These are phyloP conservation scores for Acleris emargana DNA, from an alignment of 2,888 invertebrate species.

Conservation along the genomic window DNA sequence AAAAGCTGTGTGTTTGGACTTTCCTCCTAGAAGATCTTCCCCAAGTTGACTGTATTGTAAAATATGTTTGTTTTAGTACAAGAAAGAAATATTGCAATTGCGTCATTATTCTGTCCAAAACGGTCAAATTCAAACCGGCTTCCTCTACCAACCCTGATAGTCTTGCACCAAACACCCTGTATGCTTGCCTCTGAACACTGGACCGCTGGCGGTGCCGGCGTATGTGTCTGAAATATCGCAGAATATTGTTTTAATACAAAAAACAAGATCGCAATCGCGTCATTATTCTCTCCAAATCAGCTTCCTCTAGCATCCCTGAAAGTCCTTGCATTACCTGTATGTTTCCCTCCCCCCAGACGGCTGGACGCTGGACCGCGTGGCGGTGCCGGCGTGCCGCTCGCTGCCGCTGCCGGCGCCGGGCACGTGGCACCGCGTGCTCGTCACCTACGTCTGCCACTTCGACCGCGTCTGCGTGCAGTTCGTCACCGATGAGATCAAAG, in stretches of 20 bases:
- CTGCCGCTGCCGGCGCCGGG: conserved; percentile 62
- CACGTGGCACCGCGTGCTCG: conserved; percentile 56
- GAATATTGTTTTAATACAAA: too few relatives aligned
- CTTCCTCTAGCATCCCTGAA: too few relatives aligned
- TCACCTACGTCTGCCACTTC: conserved; percentile 66
- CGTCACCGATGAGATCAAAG: conserved; percentile 41
- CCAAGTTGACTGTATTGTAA: too few relatives aligned
- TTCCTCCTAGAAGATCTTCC: too few relatives aligned
- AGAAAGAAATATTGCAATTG: too few relatives aligned
- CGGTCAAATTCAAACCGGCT: too few relatives aligned
- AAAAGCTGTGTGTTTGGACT: too few relatives aligned
- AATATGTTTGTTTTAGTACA: too few relatives aligned
- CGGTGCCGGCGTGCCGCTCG: conserved; percentile 51
- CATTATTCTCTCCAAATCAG: too few relatives aligned
- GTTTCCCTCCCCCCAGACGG: conserved; percentile 57
- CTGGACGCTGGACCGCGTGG: conserved; percentile 70
- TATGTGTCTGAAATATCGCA: not conserved
- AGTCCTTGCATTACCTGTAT: not conserved
- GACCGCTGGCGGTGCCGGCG: conserved; percentile 60
- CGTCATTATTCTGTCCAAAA: too few relatives aligned
- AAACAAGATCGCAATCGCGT: too few relatives aligned
- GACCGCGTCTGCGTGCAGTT: conserved; percentile 68
- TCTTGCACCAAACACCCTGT: not conserved
- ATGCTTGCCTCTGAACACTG: conserved; percentile 58
- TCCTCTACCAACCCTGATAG: too few relatives aligned